Evolutionary conservation across 2,888 invertebrate species (phyloP), one percentile per base, ranked within the genome.

Genomic region (Villa cingulata): DNA sequence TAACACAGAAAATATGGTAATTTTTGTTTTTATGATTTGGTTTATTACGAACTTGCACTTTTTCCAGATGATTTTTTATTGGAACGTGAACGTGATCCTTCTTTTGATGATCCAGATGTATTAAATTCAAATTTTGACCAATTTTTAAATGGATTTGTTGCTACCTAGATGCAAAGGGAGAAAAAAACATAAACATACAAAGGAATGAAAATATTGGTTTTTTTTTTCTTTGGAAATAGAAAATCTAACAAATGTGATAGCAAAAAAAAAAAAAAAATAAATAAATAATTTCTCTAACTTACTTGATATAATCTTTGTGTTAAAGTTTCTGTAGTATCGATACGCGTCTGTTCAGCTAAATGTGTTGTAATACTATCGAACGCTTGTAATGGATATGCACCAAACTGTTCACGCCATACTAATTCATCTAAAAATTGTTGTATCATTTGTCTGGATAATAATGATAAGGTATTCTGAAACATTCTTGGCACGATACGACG

Each of bases 361-460:
- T 91, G 88, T 1, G 72, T 58, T 3, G 88, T 78, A 41, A 90
- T 81, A 59, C 84, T 84, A 59, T 88, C 84, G 60, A 88, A 91
- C 0, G 88, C 83, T 56, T 79, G 77, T 1, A 81, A 74, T 0
- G 89, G 80, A 1, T 84, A 81, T 5, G 78, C 74, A 0, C 89
- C 90, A 62, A 79, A 90, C 61, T 83, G 81, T 64, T 91, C 90
- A 48, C 91, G 74, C 90, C 91, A 91, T 14, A 88, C 83, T 17
- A 91, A 68, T 61, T 91, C 91, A 63, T 91, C 90, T 53, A 91
- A 70, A 65, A 90, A 90, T 65, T 89, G 88, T 65, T 91, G 91
- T 58, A 91, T 88, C 63, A 89, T 86, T 66, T 84, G 85, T 41
- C 86, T 74, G 2, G 86, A 87, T 1, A 91, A 70, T 53, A 88